Evolutionary conservation across 2,113 vertebrate species (phyloP), one percentile per base, ranked within the genome.

Genomic region (Siphamia tubifer): DNA sequence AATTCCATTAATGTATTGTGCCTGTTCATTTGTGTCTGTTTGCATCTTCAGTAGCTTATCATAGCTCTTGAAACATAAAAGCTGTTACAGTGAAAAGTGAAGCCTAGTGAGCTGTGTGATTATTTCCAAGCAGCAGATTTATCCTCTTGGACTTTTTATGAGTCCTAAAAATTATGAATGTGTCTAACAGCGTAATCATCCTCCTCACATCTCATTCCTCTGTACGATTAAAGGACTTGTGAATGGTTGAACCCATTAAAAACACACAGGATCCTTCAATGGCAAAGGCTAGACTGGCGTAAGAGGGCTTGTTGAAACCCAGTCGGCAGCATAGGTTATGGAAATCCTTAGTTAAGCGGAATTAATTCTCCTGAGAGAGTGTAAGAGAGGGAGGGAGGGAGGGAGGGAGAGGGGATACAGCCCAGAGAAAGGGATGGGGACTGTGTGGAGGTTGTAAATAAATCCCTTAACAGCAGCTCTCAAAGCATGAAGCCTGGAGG

Each of bases 261-360:
- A 52, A 62, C 51, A 53, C 21, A 43, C 23, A 17, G 58, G 34
- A 53, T 43, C n/a, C 58, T 42, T 69, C 4, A 25, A 11, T 60
- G 48, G 23, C 45, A 53, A 68, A 77, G 51, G 51, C 20, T 51
- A 36, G 23, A 49, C 0, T 1, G 16, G 43, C 62, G 47, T 61
- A 42, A 55, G 49, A 51, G 52, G 58, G 48, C 25, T 49, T 4
- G 11, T 10, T 60, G 56, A 51, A 71, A 40, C 25, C 44, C 62
- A n/a, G 58, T 68, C 31, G 12, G 38, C 39, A 65, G 42, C 9
- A 16, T 15, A 68, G 57, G 64, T 58, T 74, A 73, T 64, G 56
- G 64, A 86, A 86, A 87, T 74, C 77, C 79, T 70, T 55, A 78
- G 75, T 77, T 76, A 75, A 83, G 84, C 62, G 63, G 66, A 84